Conservation (phyloP, 2,113 vertebrate species). For the Pelobates fuscus region DNA sequence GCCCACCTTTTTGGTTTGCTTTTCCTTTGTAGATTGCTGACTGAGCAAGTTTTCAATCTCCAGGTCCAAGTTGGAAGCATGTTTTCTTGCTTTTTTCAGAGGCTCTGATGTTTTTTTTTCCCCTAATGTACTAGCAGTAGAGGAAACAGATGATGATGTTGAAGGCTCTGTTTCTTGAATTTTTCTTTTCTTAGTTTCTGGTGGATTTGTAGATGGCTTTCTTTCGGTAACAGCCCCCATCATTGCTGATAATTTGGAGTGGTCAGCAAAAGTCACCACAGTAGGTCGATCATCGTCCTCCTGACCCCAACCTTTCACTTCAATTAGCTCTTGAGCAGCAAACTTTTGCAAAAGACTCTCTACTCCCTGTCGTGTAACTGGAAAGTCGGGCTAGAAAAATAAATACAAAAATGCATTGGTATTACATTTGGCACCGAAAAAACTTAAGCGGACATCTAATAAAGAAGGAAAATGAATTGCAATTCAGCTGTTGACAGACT, state of each 20-base stretch:
- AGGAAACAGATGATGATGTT: constrained; percentile 49
- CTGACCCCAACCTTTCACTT: constrained; percentile 73
- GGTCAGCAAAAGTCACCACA: constrained; percentile 84
- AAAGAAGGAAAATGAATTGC: no score
- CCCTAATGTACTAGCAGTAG: constrained; percentile 53
- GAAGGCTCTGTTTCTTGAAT: constrained; percentile 30
- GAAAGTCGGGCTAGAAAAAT: constrained; percentile 71
- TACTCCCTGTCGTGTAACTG: constrained; percentile 75
- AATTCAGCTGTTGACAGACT: no score
- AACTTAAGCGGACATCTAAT: no score
- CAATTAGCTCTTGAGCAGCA: constrained; percentile 89
- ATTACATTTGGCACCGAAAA: no score
- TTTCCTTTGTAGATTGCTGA: constrained; percentile 92
- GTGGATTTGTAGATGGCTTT: constrained; percentile 58
- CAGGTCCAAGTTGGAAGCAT: constrained; percentile 85
- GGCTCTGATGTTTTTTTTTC: constrained; percentile 55
- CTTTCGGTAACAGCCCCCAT: constrained; percentile 74
- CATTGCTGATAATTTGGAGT: constrained; percentile 91
- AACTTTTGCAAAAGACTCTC: constrained; percentile 90
- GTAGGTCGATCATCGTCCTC: constrained; percentile 68
- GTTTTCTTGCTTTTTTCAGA: constrained; percentile 79
- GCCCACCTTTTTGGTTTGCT: constrained; percentile 90
- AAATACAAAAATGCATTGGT: background rate
- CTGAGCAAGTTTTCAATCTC: constrained; percentile 90
- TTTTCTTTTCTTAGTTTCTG: constrained; percentile 56